Percentiles rank a stretch among this genome's conserved stretches.
These are phyloP conservation scores for Amphipoea lucens DNA, from an alignment of 2,888 invertebrate species.

Conservation along the genomic window DNA sequence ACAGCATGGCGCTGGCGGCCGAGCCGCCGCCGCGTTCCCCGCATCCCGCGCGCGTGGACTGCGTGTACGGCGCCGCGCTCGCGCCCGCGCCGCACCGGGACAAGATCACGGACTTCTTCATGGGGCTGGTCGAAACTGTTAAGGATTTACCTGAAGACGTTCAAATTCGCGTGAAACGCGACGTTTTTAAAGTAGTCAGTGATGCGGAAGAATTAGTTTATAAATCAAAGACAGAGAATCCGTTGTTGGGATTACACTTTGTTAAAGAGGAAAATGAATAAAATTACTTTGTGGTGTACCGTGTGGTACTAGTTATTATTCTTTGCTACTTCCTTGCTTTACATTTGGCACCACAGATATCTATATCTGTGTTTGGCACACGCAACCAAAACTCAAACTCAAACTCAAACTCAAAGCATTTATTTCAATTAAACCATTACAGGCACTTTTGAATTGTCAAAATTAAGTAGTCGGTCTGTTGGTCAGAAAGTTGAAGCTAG, in stretches of 20 bases:
- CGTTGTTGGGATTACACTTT: background rate
- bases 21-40: background rate
- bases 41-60: background rate
- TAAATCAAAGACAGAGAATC: constrained; percentile 42
- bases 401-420: no score
- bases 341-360: no score
- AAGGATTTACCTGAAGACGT: constrained; percentile 51
- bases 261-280: constrained; percentile 38
- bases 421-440: no score
- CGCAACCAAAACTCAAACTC: no score
- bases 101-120: constrained; percentile 52
- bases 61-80: background rate
- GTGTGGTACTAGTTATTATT: no score
- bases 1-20: background rate
- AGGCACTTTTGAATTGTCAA: no score
- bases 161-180: constrained; percentile 56
- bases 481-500: no score
- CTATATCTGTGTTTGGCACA: no score
- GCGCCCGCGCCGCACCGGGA: constrained; percentile 25
- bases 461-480: no score
- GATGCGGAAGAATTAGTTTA: constrained; percentile 58
- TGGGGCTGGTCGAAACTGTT: constrained; percentile 53
- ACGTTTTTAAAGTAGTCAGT: constrained; percentile 55
- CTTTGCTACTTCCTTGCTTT: no score
- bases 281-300: background rate